Base-by-base conservation (phyloP, 2,797 vertebrate species). In the Acipenser oxyrinchus region DNA sequence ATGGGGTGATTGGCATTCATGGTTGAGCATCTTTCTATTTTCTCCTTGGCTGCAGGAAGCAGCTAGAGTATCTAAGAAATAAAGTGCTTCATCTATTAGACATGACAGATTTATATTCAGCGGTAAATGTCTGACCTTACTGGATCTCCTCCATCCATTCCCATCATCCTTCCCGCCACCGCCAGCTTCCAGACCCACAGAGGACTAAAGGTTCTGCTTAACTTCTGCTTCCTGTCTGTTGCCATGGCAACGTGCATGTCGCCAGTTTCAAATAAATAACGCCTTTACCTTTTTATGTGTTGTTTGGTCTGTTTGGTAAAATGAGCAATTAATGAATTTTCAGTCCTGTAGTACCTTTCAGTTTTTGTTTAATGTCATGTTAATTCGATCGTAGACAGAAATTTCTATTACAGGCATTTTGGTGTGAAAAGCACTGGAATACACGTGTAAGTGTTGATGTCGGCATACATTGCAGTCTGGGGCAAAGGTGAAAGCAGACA, bases 81-180 rank as follows among this genome's bases (percentile, higher is more conserved):
- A 83, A 86, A 85, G 81, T 84, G 81, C 80, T 82, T 87, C 87
- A 87, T 88, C 84, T 90, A 84, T 91, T 90, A 93, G 87, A 86
- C 87, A 84, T 88, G 92, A 92, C 88, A 89, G 88, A 94, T 93
- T 90, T 91, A 89, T 94, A 93, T 93, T 91, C 89, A 86, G 86
- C 68, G 72, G 84, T 80, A 87, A 89, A 86, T 6, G 81, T 82
- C 87, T 92, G 90, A 93, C 92, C 90, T 91, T 90, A 85, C 82
- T 86, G 83, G 77, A 76, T 74, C 78, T 82, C 81, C 75, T 77
- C 79, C 84, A 85, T 85, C 81, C 85, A 78, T 87, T 81, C 81
- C 83, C 81, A 78, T 79, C 80, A 67, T 77, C n/a, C 18, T 18
- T 18, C 18, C 18, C 18, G 18, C 18, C 18, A 18, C 18, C 18